phyloP scores from a whole-genome alignment of 2,797 vertebrate genomes.

The Ctenosaura bakeri region DNA sequence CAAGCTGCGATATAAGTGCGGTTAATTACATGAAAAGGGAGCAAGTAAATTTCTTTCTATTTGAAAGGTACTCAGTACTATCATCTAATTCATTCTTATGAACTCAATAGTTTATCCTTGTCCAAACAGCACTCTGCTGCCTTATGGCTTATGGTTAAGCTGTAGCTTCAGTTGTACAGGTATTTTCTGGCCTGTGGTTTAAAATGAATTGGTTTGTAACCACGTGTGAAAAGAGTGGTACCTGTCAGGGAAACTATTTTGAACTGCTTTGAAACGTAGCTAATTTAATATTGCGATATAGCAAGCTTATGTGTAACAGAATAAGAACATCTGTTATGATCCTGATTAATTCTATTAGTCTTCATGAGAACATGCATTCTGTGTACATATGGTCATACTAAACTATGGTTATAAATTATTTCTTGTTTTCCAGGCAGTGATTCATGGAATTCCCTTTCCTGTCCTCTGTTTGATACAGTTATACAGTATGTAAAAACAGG shows the following conservation, averaged over 20 bases:
- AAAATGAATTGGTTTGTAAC: constrained; percentile 5
- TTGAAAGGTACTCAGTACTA: background rate
- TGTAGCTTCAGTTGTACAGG: background rate
- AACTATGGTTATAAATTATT: background rate
- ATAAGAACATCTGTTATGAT: background rate
- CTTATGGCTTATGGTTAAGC: background rate
- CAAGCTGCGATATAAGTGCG: background rate
- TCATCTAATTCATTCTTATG: constrained; percentile 4
- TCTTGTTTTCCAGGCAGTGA: background rate
- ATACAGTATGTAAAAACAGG: background rate
- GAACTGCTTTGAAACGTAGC: background rate
- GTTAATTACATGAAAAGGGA: background rate
- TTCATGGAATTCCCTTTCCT: background rate
- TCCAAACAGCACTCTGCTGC: background rate
- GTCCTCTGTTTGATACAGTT: background rate
- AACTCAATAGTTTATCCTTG: background rate
- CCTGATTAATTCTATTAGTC: background rate
- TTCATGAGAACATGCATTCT: background rate
- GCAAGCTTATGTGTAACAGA: background rate
- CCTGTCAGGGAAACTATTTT: background rate
- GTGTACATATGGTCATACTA: background rate
- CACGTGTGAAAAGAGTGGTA: background rate
- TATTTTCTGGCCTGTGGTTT: background rate
- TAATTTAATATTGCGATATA: background rate
- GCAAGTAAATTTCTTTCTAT: background rate